Percentiles rank a stretch among this genome's conserved stretches.
These are phyloP conservation scores for Stenoptilia bipunctidactyla DNA, from an alignment of 2,888 invertebrate species.

Conservation along the genomic window DNA sequence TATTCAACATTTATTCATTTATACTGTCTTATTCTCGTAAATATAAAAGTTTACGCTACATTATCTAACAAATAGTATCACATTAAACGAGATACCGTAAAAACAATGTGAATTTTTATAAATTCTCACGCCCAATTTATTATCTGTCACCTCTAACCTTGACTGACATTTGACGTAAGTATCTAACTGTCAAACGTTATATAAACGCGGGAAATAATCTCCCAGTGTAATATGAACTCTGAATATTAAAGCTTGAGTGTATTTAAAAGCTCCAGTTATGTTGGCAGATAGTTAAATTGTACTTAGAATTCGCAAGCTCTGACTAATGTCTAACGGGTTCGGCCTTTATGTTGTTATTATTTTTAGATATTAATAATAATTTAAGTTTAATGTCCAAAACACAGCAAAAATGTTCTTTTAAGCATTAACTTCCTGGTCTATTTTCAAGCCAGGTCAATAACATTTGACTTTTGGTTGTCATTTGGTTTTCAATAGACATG, in stretches of 20 bases:
- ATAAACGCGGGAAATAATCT: neutral
- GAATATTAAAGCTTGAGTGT: constrained; percentile 1
- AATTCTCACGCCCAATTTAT: constrained; percentile 46
- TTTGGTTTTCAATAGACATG: too few species aligned
- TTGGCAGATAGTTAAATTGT: constrained; percentile 43
- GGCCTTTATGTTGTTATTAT: too few species aligned
- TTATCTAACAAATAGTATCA: neutral
- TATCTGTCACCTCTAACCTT: constrained; percentile 38
- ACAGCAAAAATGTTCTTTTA: too few species aligned
- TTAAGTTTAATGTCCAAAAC: too few species aligned
- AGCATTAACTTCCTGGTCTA: too few species aligned
- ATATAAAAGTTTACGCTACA: neutral
- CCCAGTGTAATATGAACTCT: neutral
- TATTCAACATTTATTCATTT: too few species aligned
- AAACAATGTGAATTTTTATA: constrained; percentile 16
- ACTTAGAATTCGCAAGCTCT: constrained; percentile 37
- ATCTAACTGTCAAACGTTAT: constrained; percentile 43
- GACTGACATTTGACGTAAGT: constrained; percentile 35
- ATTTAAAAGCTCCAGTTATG: constrained; percentile 19
- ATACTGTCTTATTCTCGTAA: too few species aligned
- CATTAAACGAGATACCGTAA: constrained; percentile 4
- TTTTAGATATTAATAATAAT: too few species aligned
- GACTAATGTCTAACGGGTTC: constrained; percentile 48
- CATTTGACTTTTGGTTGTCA: too few species aligned
- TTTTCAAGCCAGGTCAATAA: too few species aligned